These are phyloP conservation scores for Rhingia rostrata DNA, from an alignment of 2,888 invertebrate genomes.

Conservation along the genomic window DNA sequence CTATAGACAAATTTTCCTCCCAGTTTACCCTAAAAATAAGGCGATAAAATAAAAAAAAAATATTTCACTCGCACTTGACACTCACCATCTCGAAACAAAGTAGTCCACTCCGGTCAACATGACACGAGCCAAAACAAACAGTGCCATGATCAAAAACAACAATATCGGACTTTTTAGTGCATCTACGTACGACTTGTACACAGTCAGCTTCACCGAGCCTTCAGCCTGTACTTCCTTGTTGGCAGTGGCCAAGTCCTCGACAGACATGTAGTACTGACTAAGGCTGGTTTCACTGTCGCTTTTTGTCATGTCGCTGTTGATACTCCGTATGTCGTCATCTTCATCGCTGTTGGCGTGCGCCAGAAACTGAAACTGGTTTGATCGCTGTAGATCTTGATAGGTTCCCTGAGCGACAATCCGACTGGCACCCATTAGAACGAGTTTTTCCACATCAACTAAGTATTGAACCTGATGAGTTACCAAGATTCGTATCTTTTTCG, in stretches of 20 bases:
- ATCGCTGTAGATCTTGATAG: conserved; percentile 83
- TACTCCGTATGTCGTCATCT: conserved; percentile 77
- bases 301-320: conserved; percentile 78
- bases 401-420: conserved; percentile 81
- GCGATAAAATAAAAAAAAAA: not conserved
- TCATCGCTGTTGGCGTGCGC: conserved; percentile 79
- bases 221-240: conserved; percentile 86
- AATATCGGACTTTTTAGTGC: conserved; percentile 84
- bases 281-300: conserved; percentile 80
- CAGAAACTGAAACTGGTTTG: conserved; percentile 84
- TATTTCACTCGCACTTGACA: not conserved
- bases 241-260: conserved; percentile 79
- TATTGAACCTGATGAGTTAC: conserved; percentile 89
- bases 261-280: conserved; percentile 77
- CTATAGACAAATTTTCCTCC: conserved; percentile 79
- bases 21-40: conserved; percentile 80
- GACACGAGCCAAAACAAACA: conserved; percentile 86
- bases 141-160: conserved; percentile 80
- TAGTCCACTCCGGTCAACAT: conserved; percentile 88
- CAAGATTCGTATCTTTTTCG: conserved; percentile 87
- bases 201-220: conserved; percentile 86
- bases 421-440: conserved; percentile 84
- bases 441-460: conserved; percentile 84
- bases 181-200: conserved; percentile 85
- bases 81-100: conserved; percentile 89